Evolutionary conservation across 37 sponge, comb jelly and placozoan species (phyloP).

Genomic region (Beroe forskalii): DNA sequence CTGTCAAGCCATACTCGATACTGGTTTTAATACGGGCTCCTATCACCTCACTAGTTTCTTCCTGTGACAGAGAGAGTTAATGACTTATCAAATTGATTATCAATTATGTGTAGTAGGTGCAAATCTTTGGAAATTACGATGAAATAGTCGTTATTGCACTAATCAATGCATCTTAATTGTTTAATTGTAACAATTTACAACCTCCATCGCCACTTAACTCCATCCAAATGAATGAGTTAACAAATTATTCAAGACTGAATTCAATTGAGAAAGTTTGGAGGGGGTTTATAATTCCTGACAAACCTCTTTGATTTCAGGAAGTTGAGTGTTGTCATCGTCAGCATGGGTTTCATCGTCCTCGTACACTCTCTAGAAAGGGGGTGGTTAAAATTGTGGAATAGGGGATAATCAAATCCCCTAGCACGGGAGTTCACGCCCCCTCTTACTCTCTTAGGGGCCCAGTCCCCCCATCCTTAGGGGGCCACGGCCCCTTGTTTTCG

Average conservation of each 20-base stretch:
- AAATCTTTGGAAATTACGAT: too few relatives aligned
- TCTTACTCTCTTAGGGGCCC: background rate
- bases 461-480: background rate
- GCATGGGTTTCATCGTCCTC: conserved; percentile 54
- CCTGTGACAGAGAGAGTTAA: background rate
- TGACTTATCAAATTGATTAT: too few relatives aligned
- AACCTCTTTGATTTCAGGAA: conserved; percentile 17
- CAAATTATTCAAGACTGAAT: too few relatives aligned
- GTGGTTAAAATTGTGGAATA: background rate
- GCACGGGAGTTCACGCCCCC: background rate
- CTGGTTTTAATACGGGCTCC: conserved; percentile 54
- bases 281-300: background rate
- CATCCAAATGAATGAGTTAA: too few relatives aligned
- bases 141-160: too few relatives aligned
- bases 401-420: too few relatives aligned
- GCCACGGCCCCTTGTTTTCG: background rate
- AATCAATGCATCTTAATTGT: background rate
- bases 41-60: conserved; percentile 49
- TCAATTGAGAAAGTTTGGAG: too few relatives aligned
- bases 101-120: too few relatives aligned
- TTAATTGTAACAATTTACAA: background rate
- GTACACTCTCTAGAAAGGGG: conserved; percentile 6
- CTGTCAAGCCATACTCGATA: conserved; percentile 51
- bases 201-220: too few relatives aligned
- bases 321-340: background rate